phyloP scores from a whole-genome alignment of 2,797 vertebrate genomes.

The Manis pentadactyla region DNA sequence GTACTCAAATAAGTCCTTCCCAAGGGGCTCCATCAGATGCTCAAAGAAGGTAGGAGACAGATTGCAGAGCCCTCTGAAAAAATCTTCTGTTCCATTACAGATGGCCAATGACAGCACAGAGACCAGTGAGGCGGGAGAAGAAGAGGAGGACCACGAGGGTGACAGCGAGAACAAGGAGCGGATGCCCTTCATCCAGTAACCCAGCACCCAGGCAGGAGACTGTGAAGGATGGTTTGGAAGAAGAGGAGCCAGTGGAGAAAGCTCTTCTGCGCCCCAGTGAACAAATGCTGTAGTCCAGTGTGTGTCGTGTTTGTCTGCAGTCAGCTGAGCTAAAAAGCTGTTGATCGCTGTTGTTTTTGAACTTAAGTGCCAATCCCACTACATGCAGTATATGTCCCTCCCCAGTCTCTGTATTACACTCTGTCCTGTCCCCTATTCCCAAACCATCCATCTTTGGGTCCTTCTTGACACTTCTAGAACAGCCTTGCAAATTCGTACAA shows the following conservation, averaged over 20 bases:
- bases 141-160: slow-evolving; percentile 98
- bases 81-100: slow-evolving; percentile 84
- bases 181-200: slow-evolving; percentile 98
- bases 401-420: slow-evolving; percentile 76
- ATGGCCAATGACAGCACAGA: slow-evolving; percentile 99
- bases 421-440: slow-evolving; percentile 72
- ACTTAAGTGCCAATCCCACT: slow-evolving; percentile 91
- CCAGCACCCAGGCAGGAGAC: not conserved
- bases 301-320: slow-evolving; percentile 91
- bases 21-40: not conserved
- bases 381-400: slow-evolving; percentile 87
- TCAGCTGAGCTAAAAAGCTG: slow-evolving; percentile 89
- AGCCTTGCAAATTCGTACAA: slow-evolving; percentile 34
- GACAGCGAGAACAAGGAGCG: slow-evolving; percentile 98
- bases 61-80: not conserved
- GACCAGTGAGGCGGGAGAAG: slow-evolving; percentile 98
- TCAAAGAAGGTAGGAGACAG: not conserved
- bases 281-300: slow-evolving; percentile 92
- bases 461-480: slow-evolving; percentile 66
- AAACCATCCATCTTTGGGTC: slow-evolving; percentile 76
- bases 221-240: slow-evolving; percentile 62
- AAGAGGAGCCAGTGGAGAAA: slow-evolving; percentile 84
- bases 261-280: slow-evolving; percentile 89
- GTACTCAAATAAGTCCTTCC: not conserved
- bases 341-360: slow-evolving; percentile 89